phyloP scores from a whole-genome alignment of 2,888 invertebrate genomes.

The Noctua janthe region DNA sequence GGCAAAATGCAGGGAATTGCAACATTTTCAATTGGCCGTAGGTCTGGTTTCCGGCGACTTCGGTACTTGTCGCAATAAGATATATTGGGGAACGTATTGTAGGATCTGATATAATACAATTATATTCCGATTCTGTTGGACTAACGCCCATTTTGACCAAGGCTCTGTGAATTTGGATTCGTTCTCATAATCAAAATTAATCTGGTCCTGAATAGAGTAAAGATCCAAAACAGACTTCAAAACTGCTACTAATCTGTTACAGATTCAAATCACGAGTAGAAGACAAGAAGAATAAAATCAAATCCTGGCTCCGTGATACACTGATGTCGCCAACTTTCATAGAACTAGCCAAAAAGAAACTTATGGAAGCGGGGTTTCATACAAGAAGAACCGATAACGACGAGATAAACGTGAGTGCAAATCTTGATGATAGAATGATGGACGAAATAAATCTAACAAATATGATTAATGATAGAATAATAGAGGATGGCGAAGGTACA shows the following conservation, averaged over 20 bases:
- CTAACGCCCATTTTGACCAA: not conserved
- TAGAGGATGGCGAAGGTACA: conserved; percentile 76
- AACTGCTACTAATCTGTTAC: conserved; percentile 26
- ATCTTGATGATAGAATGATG: conserved; percentile 78
- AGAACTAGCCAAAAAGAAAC: conserved; percentile 83
- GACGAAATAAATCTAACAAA: conserved; percentile 85
- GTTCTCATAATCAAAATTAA: not conserved
- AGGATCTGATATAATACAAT: not conserved
- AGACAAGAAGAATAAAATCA: conserved; percentile 86
- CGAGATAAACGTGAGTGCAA: conserved; percentile 57
- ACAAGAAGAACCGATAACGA: conserved; percentile 65
- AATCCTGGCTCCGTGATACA: conserved; percentile 84
- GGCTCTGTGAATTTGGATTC: not conserved
- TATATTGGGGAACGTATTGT: too few relatives aligned
- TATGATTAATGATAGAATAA: conserved; percentile 81
- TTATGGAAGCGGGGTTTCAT: conserved; percentile 79
- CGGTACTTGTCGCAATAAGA: too few relatives aligned
- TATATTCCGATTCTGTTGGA: not conserved
- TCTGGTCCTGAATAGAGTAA: not conserved
- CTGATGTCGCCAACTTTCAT: conserved; percentile 83
- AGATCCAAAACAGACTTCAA: not conserved
- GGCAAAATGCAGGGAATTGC: too few relatives aligned
- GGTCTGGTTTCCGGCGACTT: too few relatives aligned
- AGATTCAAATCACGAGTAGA: conserved; percentile 86
- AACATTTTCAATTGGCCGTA: too few relatives aligned